Evolutionary conservation across 2,888 invertebrate species (phyloP).

Genomic region (Icerya purchasi): DNA sequence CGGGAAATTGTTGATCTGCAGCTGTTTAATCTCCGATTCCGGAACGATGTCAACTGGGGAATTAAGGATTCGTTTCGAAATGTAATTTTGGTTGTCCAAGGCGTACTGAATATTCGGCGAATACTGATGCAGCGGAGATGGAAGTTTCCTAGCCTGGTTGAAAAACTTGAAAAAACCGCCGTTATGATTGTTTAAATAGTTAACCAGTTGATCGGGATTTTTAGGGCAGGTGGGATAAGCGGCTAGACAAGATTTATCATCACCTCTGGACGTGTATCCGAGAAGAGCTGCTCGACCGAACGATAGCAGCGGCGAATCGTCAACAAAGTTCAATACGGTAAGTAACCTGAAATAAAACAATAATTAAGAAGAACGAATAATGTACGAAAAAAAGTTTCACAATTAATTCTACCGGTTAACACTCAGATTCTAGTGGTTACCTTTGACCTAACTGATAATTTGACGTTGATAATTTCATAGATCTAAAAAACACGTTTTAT

Average conservation of each 20-base stretch:
- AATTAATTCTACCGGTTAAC: too few relatives aligned
- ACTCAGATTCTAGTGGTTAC: too few relatives aligned
- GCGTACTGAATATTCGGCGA: neutral
- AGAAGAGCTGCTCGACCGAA: slow-evolving; percentile 55
- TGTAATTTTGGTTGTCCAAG: neutral
- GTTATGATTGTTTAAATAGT: slow-evolving; percentile 64
- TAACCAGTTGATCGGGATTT: slow-evolving; percentile 45
- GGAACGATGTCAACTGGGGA: neutral
- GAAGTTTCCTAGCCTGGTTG: slow-evolving; percentile 24
- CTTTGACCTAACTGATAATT: too few relatives aligned
- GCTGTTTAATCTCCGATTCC: neutral
- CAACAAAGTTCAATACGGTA: slow-evolving; percentile 32
- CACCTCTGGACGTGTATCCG: slow-evolving; percentile 44
- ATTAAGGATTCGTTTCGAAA: neutral
- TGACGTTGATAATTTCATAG: too few relatives aligned
- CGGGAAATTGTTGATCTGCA: neutral
- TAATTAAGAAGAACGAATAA: slow-evolving; percentile 3
- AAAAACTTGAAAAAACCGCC: slow-evolving; percentile 69
- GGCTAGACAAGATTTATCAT: slow-evolving; percentile 34
- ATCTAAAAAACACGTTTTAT: too few relatives aligned
- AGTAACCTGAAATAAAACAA: slow-evolving; percentile 31
- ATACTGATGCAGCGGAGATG: neutral
- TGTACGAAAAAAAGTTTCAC: too few relatives aligned
- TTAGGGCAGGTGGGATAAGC: slow-evolving; percentile 54
- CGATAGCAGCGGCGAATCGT: slow-evolving; percentile 40